A percentile compares a stretch with the other conserved stretches of the same genome.
Conservation (phyloP, 2,797 vertebrate genomes). For the Enteromius unitaeniatus region DNA sequence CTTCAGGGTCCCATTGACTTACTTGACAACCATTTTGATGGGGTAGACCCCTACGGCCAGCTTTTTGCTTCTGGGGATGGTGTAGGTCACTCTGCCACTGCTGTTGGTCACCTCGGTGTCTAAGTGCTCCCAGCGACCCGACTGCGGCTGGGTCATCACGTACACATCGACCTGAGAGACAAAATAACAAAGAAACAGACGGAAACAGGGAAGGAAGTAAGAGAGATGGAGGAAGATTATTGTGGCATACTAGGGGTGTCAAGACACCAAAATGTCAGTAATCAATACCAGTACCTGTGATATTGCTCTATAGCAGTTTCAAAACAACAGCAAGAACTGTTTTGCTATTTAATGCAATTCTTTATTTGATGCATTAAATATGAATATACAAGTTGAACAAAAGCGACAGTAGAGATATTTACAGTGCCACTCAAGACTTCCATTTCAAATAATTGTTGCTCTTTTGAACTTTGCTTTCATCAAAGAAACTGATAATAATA, state of each 20-base stretch:
- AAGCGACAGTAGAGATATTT: neutral
- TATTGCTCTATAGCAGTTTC: neutral
- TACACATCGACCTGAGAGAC: constrained; percentile 89
- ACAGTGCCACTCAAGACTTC: neutral
- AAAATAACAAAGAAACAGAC: constrained; percentile 22
- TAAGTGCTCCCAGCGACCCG: constrained; percentile 93
- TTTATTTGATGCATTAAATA: neutral
- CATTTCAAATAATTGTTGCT: neutral
- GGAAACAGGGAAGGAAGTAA: neutral
- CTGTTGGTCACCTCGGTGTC: constrained; percentile 96
- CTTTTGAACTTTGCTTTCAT: neutral
- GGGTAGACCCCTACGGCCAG: constrained; percentile 93
- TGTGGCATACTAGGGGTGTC: neutral
- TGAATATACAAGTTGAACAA: neutral
- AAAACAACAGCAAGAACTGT: neutral
- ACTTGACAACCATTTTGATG: constrained; percentile 99
- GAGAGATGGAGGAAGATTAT: neutral
- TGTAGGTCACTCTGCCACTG: constrained; percentile 92
- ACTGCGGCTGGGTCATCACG: constrained; percentile 93
- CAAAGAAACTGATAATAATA: neutral
- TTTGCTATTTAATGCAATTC: neutral
- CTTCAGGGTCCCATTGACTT: constrained; percentile 57
- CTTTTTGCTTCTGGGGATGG: constrained; percentile 88
- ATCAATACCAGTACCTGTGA: neutral
- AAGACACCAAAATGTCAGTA: neutral